phyloP scores from a whole-genome alignment of 2,888 invertebrate genomes.

The Thyatira batis region DNA sequence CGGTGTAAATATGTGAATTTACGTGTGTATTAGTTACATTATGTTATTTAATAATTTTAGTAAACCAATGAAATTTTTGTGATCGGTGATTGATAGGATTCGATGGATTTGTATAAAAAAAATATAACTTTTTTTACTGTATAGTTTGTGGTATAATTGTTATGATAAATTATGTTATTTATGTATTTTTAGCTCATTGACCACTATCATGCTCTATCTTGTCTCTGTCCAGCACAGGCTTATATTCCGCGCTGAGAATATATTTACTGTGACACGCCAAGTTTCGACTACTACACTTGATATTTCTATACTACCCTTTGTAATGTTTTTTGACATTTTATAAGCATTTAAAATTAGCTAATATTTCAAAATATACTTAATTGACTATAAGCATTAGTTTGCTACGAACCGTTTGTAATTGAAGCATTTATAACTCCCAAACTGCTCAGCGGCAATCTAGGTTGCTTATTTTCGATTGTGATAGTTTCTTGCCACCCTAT shows the following conservation, averaged over 20 bases:
- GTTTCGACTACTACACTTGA: neutral
- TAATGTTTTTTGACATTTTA: conserved; percentile 2
- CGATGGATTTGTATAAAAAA: conserved; percentile 65
- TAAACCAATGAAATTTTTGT: conserved; percentile 55
- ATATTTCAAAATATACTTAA: conserved; percentile 20
- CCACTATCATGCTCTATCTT: conserved; percentile 17
- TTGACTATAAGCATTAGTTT: conserved; percentile 22
- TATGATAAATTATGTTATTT: conserved; percentile 58
- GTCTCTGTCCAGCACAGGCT: conserved; percentile 42
- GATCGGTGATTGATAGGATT: conserved; percentile 58
- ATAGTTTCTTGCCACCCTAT: conserved; percentile 76
- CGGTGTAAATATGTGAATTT: conserved; percentile 78
- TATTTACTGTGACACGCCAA: conserved; percentile 37
- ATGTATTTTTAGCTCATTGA: conserved; percentile 52
- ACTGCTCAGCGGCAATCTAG: conserved; percentile 53
- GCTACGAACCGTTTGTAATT: conserved; percentile 20
- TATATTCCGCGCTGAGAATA: conserved; percentile 47
- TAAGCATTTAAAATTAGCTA: conserved; percentile 2
- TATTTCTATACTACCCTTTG: neutral
- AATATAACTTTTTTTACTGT: conserved; percentile 55
- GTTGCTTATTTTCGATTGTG: conserved; percentile 65
- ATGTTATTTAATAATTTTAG: conserved; percentile 60
- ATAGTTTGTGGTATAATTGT: conserved; percentile 67
- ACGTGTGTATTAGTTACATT: conserved; percentile 58
- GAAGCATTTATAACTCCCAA: conserved; percentile 20